Percentiles rank a stretch among this genome's conserved stretches.
These are phyloP conservation scores for Alfaro cultratus DNA, from an alignment of 2,797 vertebrate species.

Conservation along the genomic window DNA sequence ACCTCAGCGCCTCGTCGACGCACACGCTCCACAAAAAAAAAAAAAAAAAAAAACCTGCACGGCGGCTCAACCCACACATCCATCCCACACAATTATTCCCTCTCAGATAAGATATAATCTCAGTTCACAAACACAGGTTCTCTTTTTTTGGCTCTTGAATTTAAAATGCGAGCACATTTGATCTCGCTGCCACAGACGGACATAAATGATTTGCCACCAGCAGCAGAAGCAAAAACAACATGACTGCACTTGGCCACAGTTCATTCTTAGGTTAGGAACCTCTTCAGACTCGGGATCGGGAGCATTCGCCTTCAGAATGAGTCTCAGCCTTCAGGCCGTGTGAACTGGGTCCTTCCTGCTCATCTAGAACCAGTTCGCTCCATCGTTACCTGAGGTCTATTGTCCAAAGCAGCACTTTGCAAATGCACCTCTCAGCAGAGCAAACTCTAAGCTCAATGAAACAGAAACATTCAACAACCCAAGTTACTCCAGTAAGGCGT, in stretches of 20 bases:
- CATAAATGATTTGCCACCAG: not conserved
- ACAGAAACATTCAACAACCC: not conserved
- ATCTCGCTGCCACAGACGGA: conserved; percentile 3
- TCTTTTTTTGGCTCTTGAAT: conserved; percentile 2
- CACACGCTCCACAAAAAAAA: too few species aligned
- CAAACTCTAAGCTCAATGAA: not conserved
- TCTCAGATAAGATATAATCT: conserved; percentile 31
- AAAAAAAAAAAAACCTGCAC: not conserved
- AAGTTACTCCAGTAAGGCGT: too few species aligned
- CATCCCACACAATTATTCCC: conserved; percentile 41
- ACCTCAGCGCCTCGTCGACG: conserved; percentile 14
- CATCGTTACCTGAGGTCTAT: not conserved
- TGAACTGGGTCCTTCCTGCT: not conserved
- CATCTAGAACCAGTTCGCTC: not conserved
- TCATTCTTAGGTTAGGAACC: not conserved
- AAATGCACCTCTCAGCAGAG: not conserved
- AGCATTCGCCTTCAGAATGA: not conserved
- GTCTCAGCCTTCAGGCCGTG: not conserved
- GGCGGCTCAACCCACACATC: conserved; percentile 27
- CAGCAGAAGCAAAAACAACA: not conserved
- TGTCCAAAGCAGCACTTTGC: not conserved
- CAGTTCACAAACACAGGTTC: conserved; percentile 25
- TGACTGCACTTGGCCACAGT: not conserved
- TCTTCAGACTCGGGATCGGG: not conserved
- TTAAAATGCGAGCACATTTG: not conserved